Evolutionary conservation across 1,140 invertebrate species (phyloP), one percentile per base, ranked within the genome.

Genomic region (Drosophila bocki): DNA sequence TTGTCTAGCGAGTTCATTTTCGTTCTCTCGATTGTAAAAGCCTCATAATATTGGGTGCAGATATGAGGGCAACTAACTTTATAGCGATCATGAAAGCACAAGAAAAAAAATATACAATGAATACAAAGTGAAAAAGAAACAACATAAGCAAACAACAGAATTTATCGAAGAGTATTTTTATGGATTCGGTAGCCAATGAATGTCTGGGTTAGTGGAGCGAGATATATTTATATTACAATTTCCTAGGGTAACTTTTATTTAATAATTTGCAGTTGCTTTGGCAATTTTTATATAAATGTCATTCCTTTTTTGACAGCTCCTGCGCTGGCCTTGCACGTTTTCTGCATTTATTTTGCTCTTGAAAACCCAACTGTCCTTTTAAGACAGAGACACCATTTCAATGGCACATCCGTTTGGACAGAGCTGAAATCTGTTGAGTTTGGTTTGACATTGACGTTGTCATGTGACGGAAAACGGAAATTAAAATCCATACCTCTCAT

Each of bases 391-490:
- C 56, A 60, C 44, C 19, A 45, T 22, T 45, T 45, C 44, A 45
- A 45, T 45, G 44, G 44, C 44, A 56, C 56, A 42, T 64, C 56
- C 61, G 56, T 7, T 56, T 41, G 32, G 17, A 29, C 15, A 39
- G 33, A 56, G 54, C 45, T 70, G 29, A 39, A 58, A 60, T 42
- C 65, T 22, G 35, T 32, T 26, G 29, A 37, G 26, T 45, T 48
- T 32, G 45, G 51, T 65, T 56, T 51, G 59, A 59, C 65, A 48
- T 74, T 80, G 76, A 83, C 80, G 67, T 72, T 67, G 80, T 53
- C 68, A 87, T 87, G 70, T 83, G 78, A 77, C 76, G 80, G 68
- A 83, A 83, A 87, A 65, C 83, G 83, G 83, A 87, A 88, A 87
- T 87, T 87, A 83, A 87, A 87, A 87, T 83, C 69, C 58, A 82